Conservation (phyloP, 2,113 vertebrate species). For the Tinamus guttatus region DNA sequence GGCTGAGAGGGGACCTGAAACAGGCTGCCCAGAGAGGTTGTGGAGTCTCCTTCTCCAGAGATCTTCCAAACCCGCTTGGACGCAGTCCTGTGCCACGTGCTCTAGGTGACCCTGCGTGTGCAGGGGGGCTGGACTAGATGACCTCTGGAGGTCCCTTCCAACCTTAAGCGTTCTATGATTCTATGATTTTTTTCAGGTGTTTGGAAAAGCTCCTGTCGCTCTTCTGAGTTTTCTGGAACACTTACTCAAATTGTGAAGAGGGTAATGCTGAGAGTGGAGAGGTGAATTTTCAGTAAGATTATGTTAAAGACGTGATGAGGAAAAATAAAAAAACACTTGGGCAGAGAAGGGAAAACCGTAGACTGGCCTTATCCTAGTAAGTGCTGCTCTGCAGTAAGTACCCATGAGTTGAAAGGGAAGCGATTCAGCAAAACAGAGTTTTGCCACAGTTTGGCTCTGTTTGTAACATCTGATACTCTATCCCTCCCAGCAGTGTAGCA, state of each 20-base stretch:
- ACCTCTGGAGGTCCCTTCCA: too few relatives aligned
- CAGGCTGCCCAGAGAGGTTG: too few relatives aligned
- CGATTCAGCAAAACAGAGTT: neutral
- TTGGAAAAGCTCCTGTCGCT: neutral
- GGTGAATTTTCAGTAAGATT: neutral
- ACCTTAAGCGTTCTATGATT: too few relatives aligned
- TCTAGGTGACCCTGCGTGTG: too few relatives aligned
- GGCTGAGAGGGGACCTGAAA: too few relatives aligned
- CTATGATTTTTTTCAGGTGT: neutral
- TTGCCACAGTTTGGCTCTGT: neutral
- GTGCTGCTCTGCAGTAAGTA: neutral
- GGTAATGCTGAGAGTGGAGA: neutral
- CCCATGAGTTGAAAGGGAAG: neutral
- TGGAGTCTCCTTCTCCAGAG: too few relatives aligned
- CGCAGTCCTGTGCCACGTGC: too few relatives aligned
- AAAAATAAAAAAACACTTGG: neutral
- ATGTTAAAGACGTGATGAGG: neutral
- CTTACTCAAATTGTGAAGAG: neutral
- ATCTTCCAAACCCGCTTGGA: too few relatives aligned
- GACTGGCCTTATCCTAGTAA: neutral
- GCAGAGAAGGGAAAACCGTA: neutral
- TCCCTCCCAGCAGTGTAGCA: neutral
- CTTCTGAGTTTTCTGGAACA: neutral
- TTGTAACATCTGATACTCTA: neutral
- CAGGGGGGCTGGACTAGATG: too few relatives aligned